Conservation (phyloP, 1,140 invertebrate genomes). For the Rhopalosiphum maidis region DNA sequence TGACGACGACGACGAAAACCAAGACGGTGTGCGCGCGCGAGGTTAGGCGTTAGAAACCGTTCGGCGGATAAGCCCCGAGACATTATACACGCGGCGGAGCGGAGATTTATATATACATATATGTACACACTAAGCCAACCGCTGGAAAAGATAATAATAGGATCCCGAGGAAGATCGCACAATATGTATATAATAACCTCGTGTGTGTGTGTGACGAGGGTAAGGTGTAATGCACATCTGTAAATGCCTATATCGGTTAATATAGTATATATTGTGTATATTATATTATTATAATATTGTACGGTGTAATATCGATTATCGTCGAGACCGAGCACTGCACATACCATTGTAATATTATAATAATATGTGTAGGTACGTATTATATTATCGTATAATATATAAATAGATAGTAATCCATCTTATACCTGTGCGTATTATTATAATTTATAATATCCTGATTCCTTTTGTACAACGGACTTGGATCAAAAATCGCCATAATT, state of each 20-base stretch:
- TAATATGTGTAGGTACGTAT: too few species aligned
- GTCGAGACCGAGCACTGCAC: neutral
- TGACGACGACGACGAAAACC: neutral
- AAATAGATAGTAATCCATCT: too few species aligned
- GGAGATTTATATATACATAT: slow-evolving; percentile 4
- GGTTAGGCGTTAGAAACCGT: neutral
- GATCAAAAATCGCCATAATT: too few species aligned
- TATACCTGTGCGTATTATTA: too few species aligned
- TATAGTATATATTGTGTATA: neutral
- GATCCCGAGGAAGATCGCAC: neutral
- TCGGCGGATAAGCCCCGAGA: slow-evolving; percentile 10
- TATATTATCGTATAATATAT: too few species aligned
- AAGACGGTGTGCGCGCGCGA: neutral
- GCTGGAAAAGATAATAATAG: slow-evolving; percentile 49
- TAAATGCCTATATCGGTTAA: neutral
- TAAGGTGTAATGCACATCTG: too few species aligned
- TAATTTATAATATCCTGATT: too few species aligned
- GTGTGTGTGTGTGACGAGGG: neutral
- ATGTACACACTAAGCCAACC: neutral
- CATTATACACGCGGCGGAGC: neutral
- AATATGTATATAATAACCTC: neutral
- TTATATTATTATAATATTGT: neutral
- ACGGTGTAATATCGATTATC: neutral
- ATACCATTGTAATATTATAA: neutral
- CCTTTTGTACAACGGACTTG: too few species aligned